Evolutionary conservation across 2,113 vertebrate genomes (phyloP), one percentile per base, ranked within the genome.

Genomic region (Loxodonta africana): DNA sequence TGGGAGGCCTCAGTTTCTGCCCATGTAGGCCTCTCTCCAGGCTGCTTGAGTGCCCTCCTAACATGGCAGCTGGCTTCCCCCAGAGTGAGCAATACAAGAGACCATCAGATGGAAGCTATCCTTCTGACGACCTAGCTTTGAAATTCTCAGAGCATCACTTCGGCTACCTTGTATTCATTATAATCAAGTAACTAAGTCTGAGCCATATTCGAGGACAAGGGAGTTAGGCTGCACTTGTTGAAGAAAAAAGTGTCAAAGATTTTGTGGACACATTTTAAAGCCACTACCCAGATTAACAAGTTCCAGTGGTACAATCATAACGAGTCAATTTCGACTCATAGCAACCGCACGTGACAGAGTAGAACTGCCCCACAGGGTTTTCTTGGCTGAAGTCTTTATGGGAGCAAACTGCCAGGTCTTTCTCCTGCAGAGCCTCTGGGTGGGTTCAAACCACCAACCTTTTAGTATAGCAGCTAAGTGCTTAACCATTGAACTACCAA

Each of bases 221-320:
- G 28, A 84, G 88, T 41, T 67, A 81, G 5, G 1, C 15, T 85
- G 25, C 18, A 69, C 14, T 53, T 91, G 94, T 85, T 44, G 12
- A 89, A 81, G 60, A 28, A 41, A 93, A 93, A 85, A 83, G 28
- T 78, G 60, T 48, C 62, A 71, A 46, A 88, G 51, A 88, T 67
- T 83, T 73, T 84, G 48, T 37, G 67, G 76, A 15, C 17, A 69
- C 41, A 77, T 86, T 95, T 95, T 73, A 48, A 57, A 91, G 46
- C 10, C 60, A 78, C 48, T n/a, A 48, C 60, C 41, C 15, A 69
- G 30, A 53, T 4, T 23, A 65, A 48, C 12, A 53, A 57, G 48
- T 60, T 63, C 37, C n/a, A 44, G 1, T 63, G 44, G 17, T 90
- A 33, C 11, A 37, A 2, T 30, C 76, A 57, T 5, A 60, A 65